Evolutionary conservation across 2,888 invertebrate species (phyloP).

Genomic region (Sisyra terminalis): DNA sequence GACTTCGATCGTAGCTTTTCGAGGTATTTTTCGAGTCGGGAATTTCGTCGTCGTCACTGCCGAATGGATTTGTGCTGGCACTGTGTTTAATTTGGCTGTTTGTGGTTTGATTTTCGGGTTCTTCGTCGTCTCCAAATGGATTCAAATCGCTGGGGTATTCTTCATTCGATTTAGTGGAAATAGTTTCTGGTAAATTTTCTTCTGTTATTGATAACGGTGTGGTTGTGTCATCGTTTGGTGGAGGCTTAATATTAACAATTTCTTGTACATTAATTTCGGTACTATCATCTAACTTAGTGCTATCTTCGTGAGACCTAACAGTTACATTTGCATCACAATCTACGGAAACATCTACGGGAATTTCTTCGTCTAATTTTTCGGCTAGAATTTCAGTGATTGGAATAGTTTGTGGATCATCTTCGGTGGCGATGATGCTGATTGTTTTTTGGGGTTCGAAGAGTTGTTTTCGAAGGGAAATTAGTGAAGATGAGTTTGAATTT

Average conservation of each 20-base stretch:
- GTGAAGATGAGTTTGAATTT: slow-evolving; percentile 14
- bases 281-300: slow-evolving; percentile 18
- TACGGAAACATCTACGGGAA: not conserved
- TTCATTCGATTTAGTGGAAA: slow-evolving; percentile 12
- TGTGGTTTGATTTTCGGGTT: slow-evolving; percentile 16
- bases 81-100: not conserved
- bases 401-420: too few species aligned
- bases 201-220: slow-evolving; percentile 2
- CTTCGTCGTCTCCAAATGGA: slow-evolving; percentile 63
- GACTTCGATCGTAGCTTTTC: slow-evolving; percentile 15
- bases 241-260: slow-evolving; percentile 3
- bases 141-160: slow-evolving; percentile 66
- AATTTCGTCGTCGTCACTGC: slow-evolving; percentile 32
- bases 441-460: slow-evolving; percentile 11
- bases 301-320: slow-evolving; percentile 12
- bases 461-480: too few species aligned
- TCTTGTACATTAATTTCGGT: slow-evolving; percentile 16
- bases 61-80: slow-evolving; percentile 49
- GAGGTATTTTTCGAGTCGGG: not conserved
- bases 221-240: slow-evolving; percentile 7
- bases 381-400: slow-evolving; percentile 2
- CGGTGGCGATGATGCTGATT: too few species aligned
- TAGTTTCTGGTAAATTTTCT: slow-evolving; percentile 11
- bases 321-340: slow-evolving; percentile 7
- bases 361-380: not conserved